Evolutionary conservation across 2,113 vertebrate species (phyloP), one percentile per base, ranked within the genome.

Genomic region (Rhabdornis inornatus): DNA sequence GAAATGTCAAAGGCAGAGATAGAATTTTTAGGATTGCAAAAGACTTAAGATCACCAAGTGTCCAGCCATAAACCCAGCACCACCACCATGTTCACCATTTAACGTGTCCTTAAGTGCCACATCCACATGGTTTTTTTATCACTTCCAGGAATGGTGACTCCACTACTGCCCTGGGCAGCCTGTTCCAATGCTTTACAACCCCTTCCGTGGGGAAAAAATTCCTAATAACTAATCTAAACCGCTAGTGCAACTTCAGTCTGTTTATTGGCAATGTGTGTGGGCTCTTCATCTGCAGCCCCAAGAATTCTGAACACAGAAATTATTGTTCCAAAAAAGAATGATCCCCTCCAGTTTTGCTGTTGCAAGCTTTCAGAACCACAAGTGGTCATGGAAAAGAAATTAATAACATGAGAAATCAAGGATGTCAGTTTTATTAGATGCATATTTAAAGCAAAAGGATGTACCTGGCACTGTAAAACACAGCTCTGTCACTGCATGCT

Each of bases 321-420:
- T 57, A 10, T 7, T 3, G 2, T 42, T 83, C 24, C 50, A 40
- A 22, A 52, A 68, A 61, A 12, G 22, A 50, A 10, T 3, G 1
- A 1, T 8, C 8, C 11, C 4, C 28, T 6, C 17, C 9, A 4
- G 2, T 37, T 71, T 52, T 55, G 27, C 14, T 4, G 0, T 39
- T 5, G 2, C 3, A 0, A 28, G 15, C 37, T 69, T 86, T 69
- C 37, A 56, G 59, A 61, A 57, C 37, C 2, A 0, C 40, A 53
- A 4, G 10, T 50, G 22, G 13, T 61, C 1, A 1, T 30, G 25
- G 25, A 49, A 53, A 90, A 31, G 19, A 18, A 60, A 59, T 52
- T 15, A 40, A 28, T 44, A 24, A 22, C 28, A 10, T 1, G 4
- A 71, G 35, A 71, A 77, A 33, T 81, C 5, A 63, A 30, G 17